Conservation (phyloP, 2,113 vertebrate genomes). For the Orthonyx spaldingii region DNA sequence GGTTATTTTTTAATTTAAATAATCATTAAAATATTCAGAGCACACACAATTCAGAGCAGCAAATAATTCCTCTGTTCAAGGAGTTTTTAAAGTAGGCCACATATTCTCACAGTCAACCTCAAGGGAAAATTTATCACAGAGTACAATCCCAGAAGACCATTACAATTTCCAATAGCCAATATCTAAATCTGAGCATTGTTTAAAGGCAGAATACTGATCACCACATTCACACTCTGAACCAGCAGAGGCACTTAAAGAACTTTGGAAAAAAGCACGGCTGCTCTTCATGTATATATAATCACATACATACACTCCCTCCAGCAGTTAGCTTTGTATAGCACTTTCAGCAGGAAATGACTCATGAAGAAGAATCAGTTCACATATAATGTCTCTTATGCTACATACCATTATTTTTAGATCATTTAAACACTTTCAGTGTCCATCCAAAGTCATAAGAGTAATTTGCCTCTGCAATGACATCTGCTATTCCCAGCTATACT, state of each 20-base stretch:
- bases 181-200: not conserved
- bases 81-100: not conserved
- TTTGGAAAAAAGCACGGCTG: not conserved
- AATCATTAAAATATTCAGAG: accelerated
- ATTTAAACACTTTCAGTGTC: not conserved
- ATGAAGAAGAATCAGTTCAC: not conserved
- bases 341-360: conserved; percentile 47
- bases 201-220: not conserved
- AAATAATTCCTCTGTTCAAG: not conserved
- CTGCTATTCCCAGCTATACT: not conserved
- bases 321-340: not conserved
- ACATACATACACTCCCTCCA: not conserved
- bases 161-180: not conserved
- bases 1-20: not conserved
- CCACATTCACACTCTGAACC: not conserved
- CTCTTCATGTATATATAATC: not conserved
- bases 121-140: not conserved
- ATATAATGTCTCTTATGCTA: not conserved
- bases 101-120: not conserved
- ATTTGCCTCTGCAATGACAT: not conserved
- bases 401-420: not conserved
- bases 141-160: not conserved
- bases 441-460: not conserved
- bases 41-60: not conserved
- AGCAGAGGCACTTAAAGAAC: not conserved